Conservation (phyloP, 2,888 invertebrate genomes). For the Eristalis tenax region DNA sequence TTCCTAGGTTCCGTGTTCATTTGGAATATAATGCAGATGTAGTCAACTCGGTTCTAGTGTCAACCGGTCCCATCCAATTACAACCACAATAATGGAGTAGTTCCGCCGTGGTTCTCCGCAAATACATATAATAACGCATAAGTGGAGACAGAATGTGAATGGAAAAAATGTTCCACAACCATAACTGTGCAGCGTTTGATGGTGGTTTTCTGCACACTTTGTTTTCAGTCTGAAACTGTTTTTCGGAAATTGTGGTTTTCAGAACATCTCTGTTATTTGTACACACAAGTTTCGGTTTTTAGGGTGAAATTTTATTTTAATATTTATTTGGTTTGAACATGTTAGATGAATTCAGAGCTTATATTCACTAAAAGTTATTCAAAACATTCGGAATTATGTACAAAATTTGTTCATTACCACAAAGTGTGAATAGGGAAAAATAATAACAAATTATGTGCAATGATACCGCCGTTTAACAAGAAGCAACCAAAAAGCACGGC, state of each 20-base stretch:
- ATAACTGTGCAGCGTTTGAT: not conserved
- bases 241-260: not conserved
- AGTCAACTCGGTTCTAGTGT: slow-evolving; percentile 8
- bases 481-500: too few relatives aligned
- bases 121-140: slow-evolving; percentile 2
- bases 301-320: not conserved
- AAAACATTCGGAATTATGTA: not conserved
- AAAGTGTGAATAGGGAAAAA: not conserved
- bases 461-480: too few relatives aligned
- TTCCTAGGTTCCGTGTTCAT: not conserved
- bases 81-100: slow-evolving; percentile 60
- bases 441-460: not conserved
- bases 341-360: not conserved
- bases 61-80: slow-evolving; percentile 31
- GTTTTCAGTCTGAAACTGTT: not conserved
- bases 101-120: slow-evolving; percentile 49
- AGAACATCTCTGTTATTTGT: not conserved
- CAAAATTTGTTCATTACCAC: not conserved
- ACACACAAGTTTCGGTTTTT: not conserved
- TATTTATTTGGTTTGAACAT: not conserved
- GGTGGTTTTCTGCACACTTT: not conserved
- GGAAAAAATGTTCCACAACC: not conserved
- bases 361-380: not conserved
- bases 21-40: not conserved
- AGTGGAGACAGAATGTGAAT: not conserved